These are phyloP conservation scores for Syngnathus rostellatus DNA, from an alignment of 2,797 vertebrate species.

Conservation along the genomic window DNA sequence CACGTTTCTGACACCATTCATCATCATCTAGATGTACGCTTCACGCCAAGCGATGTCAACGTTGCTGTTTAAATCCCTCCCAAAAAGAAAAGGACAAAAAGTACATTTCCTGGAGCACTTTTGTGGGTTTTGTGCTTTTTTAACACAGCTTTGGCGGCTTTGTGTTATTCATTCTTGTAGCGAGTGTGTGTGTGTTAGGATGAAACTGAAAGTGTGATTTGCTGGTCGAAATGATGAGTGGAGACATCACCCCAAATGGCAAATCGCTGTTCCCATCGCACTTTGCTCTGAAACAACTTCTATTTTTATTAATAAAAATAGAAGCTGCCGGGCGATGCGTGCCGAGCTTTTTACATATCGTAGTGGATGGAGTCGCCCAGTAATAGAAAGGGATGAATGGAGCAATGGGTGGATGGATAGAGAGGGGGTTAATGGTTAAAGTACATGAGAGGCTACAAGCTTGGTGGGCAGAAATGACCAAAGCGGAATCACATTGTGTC, in stretches of 20 bases:
- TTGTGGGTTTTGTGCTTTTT: conserved; percentile 1
- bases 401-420: neutral
- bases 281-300: conserved; percentile 48
- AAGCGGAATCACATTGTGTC: conserved; percentile 42
- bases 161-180: neutral
- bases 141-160: neutral
- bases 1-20: neutral
- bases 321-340: conserved; percentile 41
- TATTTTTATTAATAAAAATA: conserved; percentile 66
- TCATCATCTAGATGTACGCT: neutral
- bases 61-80: neutral
- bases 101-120: neutral
- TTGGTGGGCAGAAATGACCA: conserved; percentile 31
- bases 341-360: conserved; percentile 52
- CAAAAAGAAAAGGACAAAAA: neutral
- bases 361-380: conserved; percentile 31
- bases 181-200: neutral
- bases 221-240: conserved; percentile 58
- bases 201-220: conserved; percentile 55
- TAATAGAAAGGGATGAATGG: conserved; percentile 1
- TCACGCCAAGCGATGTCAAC: neutral
- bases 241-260: conserved; percentile 69
- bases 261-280: conserved; percentile 69
- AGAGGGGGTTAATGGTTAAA: conserved; percentile 15
- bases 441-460: conserved; percentile 18